Evolutionary conservation across 2,113 vertebrate species (phyloP), one percentile per base, ranked within the genome.

Genomic region (Phyllopteryx taeniolatus): DNA sequence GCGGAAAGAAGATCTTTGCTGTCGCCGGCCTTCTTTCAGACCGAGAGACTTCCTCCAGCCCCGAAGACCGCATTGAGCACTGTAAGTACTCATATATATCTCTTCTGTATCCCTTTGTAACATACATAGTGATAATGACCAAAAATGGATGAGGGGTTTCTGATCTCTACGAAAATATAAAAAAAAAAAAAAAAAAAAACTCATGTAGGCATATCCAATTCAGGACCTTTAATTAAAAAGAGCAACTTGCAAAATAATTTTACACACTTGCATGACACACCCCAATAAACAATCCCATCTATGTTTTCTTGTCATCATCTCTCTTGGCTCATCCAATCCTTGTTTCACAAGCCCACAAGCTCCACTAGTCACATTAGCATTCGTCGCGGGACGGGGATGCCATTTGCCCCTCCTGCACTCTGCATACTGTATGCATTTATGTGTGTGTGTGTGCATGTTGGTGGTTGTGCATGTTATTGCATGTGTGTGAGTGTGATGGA

Each of bases 21-120:
- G 96, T 99, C 87, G 98, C 98, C 73, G 98, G 98, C 91, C 97
- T 99, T 91, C 94, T 99, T 90, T 99, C 98, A 20, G 98, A 99
- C 86, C 94, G 98, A 80, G 98, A 99, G 91, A 93, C 96, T 20
- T 99, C 97, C 6, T 98, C 98, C 80, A 99, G 98, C 88, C 98
- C 98, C 0, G 97, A 99, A 84, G 98, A 99, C 88, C 94, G 97
- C 88, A 97, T 95, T 72, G 97, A 99, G 71, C 96, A 96, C 94
- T 99, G 98, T 99, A 92, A 99, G 98, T 99, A 94, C 75, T 8
- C 1, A 3, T 68, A 79, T 7, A 73, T 60, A 9, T 4, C 19
- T 74, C 11, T 70, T 68, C 4, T 51, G 31, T 27, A 57, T 62
- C 74, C 10, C 35, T 57, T 46, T 47, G 19, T 70, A 78, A 86